Percentiles rank a stretch among this genome's conserved stretches.
Conservation (phyloP, 2,888 invertebrate species). For the Zygaena filipendulae region DNA sequence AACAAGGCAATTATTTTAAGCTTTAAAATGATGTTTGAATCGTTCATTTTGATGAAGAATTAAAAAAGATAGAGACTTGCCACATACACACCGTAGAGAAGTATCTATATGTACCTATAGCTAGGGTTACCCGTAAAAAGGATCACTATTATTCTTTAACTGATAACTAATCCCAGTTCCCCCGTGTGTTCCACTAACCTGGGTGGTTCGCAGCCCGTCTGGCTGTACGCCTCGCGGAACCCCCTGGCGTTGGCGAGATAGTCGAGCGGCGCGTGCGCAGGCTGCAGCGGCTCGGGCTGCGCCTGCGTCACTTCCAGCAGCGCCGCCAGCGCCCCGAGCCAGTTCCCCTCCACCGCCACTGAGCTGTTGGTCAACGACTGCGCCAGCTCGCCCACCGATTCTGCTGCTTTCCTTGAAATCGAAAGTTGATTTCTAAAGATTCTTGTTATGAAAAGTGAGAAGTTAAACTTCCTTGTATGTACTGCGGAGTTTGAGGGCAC, state of each 20-base stretch:
- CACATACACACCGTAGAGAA: too few relatives aligned
- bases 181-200: too few relatives aligned
- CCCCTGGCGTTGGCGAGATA: constrained; percentile 72
- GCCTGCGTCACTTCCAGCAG: constrained; percentile 71
- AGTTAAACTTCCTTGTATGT: not conserved
- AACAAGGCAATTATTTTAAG: too few relatives aligned
- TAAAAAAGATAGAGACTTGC: too few relatives aligned
- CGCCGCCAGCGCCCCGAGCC: constrained; percentile 69
- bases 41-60: too few relatives aligned
- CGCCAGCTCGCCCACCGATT: constrained; percentile 29
- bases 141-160: not conserved
- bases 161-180: too few relatives aligned
- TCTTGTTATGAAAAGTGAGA: not conserved
- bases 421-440: not conserved
- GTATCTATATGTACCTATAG: too few relatives aligned
- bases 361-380: constrained; percentile 24
- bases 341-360: constrained; percentile 26
- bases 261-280: constrained; percentile 72
- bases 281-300: constrained; percentile 61
- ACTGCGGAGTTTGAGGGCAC: too few relatives aligned
- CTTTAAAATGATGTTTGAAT: too few relatives aligned
- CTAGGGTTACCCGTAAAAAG: too few relatives aligned
- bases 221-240: constrained; percentile 74
- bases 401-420: constrained; percentile 39
- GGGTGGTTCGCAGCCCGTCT: constrained; percentile 75